Conservation (phyloP, 2,888 invertebrate species). For the Cryptosula pallasiana region DNA sequence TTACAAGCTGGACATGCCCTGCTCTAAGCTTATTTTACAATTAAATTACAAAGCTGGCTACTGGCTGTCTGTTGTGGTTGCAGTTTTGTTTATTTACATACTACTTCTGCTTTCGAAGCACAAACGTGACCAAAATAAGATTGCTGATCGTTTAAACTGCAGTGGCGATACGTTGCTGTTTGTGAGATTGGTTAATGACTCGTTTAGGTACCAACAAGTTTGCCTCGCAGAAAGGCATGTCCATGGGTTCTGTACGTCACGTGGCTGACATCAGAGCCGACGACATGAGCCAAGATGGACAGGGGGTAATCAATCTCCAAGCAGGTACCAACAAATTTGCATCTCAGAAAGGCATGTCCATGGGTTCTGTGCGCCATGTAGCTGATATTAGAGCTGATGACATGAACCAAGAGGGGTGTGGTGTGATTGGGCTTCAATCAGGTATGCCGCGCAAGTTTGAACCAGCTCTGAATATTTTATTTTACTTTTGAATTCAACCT, state of each 20-base stretch:
- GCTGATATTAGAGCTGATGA: slow-evolving; percentile 33
- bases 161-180: neutral
- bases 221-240: slow-evolving; percentile 48
- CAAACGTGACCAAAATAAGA: neutral
- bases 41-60: too few relatives aligned
- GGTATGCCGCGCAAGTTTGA: slow-evolving; percentile 4
- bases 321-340: slow-evolving; percentile 34
- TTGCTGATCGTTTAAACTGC: too few relatives aligned
- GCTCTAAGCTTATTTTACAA: too few relatives aligned
- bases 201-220: slow-evolving; percentile 44
- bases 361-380: slow-evolving; percentile 39
- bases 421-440: slow-evolving; percentile 22
- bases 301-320: slow-evolving; percentile 44
- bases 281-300: slow-evolving; percentile 38
- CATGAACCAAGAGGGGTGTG: slow-evolving; percentile 17
- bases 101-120: neutral
- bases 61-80: too few relatives aligned
- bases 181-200: neutral
- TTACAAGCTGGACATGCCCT: neutral
- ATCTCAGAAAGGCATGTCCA: slow-evolving; percentile 32
- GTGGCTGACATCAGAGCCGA: slow-evolving; percentile 48
- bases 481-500: too few relatives aligned
- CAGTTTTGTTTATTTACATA: too few relatives aligned
- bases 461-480: too few relatives aligned
- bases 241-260: slow-evolving; percentile 45